A percentile compares a stretch with the other conserved stretches of the same genome.
Conservation (phyloP, 2,888 invertebrate species). For the Dynastes tityus region DNA sequence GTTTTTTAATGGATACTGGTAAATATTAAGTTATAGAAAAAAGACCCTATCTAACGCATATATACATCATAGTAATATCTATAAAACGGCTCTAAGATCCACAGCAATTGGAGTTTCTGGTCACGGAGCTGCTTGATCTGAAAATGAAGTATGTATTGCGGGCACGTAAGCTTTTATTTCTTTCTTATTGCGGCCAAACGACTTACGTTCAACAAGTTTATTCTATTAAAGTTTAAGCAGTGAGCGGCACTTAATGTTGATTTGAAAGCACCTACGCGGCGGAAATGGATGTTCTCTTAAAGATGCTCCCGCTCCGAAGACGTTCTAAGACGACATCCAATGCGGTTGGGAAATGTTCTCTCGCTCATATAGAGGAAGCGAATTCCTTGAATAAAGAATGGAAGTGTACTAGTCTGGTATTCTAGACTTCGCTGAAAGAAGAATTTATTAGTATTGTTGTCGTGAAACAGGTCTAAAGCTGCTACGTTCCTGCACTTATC, state of each 20-base stretch:
- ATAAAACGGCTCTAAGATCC: neutral
- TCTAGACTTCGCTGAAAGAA: no score
- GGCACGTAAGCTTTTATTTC: slow-evolving; percentile 39
- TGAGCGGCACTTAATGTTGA: slow-evolving; percentile 25
- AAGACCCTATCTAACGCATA: no score
- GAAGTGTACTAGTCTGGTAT: no score
- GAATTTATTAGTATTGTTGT: no score
- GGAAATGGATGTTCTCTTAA: neutral
- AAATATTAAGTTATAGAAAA: no score
- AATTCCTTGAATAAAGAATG: no score
- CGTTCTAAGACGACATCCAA: neutral
- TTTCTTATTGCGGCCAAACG: slow-evolving; percentile 20
- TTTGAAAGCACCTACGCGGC: slow-evolving; percentile 19
- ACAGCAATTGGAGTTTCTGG: neutral
- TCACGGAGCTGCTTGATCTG: slow-evolving; percentile 20
- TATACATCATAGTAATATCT: no score
- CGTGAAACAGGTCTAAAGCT: no score
- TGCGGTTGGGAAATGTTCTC: no score
- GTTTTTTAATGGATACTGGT: no score
- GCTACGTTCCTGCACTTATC: neutral
- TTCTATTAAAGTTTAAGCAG: slow-evolving; percentile 28
- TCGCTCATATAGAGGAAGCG: no score
- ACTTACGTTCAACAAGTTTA: slow-evolving; percentile 40
- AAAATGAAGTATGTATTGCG: slow-evolving; percentile 36
- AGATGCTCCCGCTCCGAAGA: neutral